A percentile compares a stretch with the other conserved stretches of the same genome.
These are phyloP conservation scores for Ochlodes sylvanus DNA, from an alignment of 2,888 invertebrate genomes.

Conservation along the genomic window DNA sequence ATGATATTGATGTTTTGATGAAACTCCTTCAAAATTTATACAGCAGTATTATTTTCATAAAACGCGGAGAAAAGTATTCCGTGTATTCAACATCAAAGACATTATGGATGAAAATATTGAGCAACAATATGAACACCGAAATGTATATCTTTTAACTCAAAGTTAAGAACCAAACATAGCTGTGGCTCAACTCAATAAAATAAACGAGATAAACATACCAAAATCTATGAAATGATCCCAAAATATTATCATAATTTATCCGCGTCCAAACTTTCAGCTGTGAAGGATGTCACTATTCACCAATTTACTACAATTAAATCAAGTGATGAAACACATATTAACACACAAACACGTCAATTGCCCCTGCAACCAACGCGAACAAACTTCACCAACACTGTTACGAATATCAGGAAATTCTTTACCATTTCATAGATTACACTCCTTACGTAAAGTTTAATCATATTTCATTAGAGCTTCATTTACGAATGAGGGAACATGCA, in stretches of 20 bases:
- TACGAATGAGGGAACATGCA: constrained; percentile 12
- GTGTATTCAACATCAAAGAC: too few relatives aligned
- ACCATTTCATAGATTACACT: constrained; percentile 26
- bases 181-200: background rate
- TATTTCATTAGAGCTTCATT: background rate
- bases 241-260: constrained; percentile 30
- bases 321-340: background rate
- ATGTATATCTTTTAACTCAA: too few relatives aligned
- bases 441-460: constrained; percentile 14
- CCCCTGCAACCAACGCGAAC: background rate
- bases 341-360: background rate
- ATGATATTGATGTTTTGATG: too few relatives aligned
- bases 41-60: too few relatives aligned
- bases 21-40: too few relatives aligned
- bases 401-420: constrained; percentile 32
- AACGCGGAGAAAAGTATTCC: too few relatives aligned
- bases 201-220: constrained; percentile 8
- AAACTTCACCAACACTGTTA: constrained; percentile 15
- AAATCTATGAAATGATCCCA: constrained; percentile 28
- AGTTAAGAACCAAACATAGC: too few relatives aligned
- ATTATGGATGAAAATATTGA: too few relatives aligned
- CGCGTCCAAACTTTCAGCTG: background rate
- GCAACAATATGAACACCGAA: too few relatives aligned
- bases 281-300: background rate
- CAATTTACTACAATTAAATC: constrained; percentile 2